phyloP scores from a whole-genome alignment of 2,888 invertebrate genomes.

The Drosophila paucipuncta region DNA sequence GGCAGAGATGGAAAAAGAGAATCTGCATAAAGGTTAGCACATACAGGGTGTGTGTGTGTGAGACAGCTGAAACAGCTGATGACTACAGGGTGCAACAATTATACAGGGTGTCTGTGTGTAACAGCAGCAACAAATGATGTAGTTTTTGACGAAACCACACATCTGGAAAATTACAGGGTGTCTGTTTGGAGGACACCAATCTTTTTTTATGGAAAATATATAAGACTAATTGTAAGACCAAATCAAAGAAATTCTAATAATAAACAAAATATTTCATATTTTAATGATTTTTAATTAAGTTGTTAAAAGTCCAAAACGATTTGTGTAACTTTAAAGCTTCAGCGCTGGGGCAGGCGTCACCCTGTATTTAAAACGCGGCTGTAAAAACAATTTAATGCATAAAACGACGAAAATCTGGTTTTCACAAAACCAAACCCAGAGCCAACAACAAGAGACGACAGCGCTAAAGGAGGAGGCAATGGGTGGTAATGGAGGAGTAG shows the following conservation, averaged over 20 bases:
- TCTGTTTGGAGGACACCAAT: background rate
- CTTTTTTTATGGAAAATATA: background rate
- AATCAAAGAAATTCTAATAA: background rate
- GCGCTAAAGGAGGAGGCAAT: slow-evolving; percentile 58
- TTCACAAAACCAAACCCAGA: slow-evolving; percentile 77
- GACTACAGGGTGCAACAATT: background rate
- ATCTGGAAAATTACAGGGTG: background rate
- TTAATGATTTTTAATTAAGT: background rate
- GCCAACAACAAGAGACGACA: slow-evolving; percentile 70
- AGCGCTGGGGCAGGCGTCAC: slow-evolving; percentile 7
- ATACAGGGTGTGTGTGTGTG: slow-evolving; percentile 25
- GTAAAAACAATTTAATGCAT: slow-evolving; percentile 82
- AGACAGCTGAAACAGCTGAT: background rate
- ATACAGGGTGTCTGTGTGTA: background rate
- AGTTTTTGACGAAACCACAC: background rate
- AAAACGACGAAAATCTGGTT: slow-evolving; percentile 83
- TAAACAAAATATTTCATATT: background rate
- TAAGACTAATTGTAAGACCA: background rate
- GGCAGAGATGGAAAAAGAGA: background rate
- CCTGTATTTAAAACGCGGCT: slow-evolving; percentile 79
- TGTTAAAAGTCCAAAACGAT: background rate
- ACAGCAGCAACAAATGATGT: background rate
- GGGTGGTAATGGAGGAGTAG: slow-evolving; percentile 39
- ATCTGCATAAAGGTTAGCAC: background rate
- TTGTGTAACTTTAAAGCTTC: background rate